Base-by-base conservation (phyloP, 2,888 invertebrate species). In the Oligia latruncula region DNA sequence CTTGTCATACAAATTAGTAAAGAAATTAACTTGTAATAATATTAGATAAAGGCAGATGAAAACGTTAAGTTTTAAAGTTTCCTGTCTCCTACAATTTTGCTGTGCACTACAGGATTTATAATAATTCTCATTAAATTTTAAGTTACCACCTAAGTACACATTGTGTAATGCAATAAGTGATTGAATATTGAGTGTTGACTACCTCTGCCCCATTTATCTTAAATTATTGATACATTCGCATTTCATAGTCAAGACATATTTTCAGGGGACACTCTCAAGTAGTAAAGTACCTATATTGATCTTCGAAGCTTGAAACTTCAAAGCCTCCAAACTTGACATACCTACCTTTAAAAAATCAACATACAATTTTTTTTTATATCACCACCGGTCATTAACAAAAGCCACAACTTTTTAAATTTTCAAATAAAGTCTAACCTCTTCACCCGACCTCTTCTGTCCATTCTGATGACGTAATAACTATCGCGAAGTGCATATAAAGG, bases 381-480 rank as follows among this genome's bases (percentile, higher is more conserved):
- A 20, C 4, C 3, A 43, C 23, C 0, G 17, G 35, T n/a, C 1
- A 29, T 65, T 35, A 46, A 49, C 58, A 20, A 71, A 40, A 4
- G 13, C 23, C 6, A 70, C 15, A 58, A 35, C 23, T n/a, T 60
- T 72, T 2, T 4, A 40, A 52, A 77, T 43, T 17, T 70, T 55
- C 8, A 64, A 66, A 73, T 71, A 46, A 74, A 71, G 29, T 71
- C 29, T 64, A 52, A 62, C 55, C 55, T 64, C 43, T 46, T 40
- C 40, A 23, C 52, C 17, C 3, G 15, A 73, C 43, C 29, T 66
- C n/a, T 64, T 64, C 52, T 43, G 60, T 71, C 66, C 62, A 68
- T 62, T 65, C 49, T 79, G 83, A 82, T 76, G 76, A 76, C 43
- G 60, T 58, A 71, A 79, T 79, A 79, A 70, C 55, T 68, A 79